A percentile compares a stretch with the other conserved stretches of the same genome.
Evolutionary conservation across 2,113 vertebrate genomes (phyloP).

Genomic region (Acrocephalus arundinaceus): DNA sequence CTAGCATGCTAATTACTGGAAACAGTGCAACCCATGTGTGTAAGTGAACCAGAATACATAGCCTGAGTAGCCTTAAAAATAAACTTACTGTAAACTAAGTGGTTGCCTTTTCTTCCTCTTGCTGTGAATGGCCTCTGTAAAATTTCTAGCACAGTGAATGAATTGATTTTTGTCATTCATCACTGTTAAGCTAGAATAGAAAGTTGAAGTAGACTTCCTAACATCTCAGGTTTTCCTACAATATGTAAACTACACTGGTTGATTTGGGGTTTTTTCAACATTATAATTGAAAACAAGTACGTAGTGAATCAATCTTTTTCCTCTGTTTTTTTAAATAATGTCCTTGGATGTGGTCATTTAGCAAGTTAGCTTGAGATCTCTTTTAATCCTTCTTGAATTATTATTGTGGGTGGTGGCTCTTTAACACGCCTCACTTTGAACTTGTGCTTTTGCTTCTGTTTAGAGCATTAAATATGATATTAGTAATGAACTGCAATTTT

Average conservation of each 20-base stretch:
- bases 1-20: neutral
- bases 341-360: neutral
- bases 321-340: neutral
- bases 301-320: neutral
- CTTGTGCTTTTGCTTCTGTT: neutral
- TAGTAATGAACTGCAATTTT: neutral
- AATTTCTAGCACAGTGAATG: neutral
- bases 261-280: neutral
- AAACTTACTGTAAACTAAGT: neutral
- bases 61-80: neutral
- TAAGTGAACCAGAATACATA: neutral
- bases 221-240: neutral
- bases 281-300: neutral
- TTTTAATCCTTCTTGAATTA: neutral
- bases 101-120: neutral
- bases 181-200: neutral
- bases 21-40: neutral
- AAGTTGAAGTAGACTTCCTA: neutral
- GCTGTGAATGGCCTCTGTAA: neutral
- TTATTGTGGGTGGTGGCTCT: neutral
- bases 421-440: neutral
- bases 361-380: neutral
- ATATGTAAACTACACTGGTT: neutral
- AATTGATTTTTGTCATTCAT: neutral
- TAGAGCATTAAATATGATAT: neutral